Conservation (phyloP, 2,888 invertebrate genomes). For the Cantharis rustica region DNA sequence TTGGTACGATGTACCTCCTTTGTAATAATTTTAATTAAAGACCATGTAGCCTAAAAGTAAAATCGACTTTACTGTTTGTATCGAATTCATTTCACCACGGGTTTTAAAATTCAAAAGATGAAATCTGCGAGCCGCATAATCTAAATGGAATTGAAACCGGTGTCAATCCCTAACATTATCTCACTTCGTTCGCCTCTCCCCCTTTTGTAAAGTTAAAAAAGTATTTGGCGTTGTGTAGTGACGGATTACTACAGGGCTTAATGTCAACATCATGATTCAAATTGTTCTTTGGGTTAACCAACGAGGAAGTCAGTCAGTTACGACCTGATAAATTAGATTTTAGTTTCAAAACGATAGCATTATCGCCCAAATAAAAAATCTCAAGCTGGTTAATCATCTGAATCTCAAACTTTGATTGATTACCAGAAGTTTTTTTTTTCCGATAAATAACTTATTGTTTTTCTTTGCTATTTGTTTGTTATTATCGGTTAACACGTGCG, state of each 20-base stretch:
- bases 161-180: conserved; percentile 52
- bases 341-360: neutral
- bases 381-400: neutral
- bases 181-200: conserved; percentile 48
- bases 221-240: conserved; percentile 52
- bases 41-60: conserved; percentile 25
- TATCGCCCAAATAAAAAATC: neutral
- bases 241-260: conserved; percentile 56
- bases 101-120: conserved; percentile 51
- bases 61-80: conserved; percentile 37
- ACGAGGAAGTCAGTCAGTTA: conserved; percentile 24
- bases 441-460: neutral
- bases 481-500: neutral
- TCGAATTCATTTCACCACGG: conserved; percentile 44
- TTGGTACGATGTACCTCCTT: neutral
- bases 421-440: neutral
- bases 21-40: conserved; percentile 28
- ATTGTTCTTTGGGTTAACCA: conserved; percentile 51
- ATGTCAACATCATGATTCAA: conserved; percentile 57
- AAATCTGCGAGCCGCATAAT: conserved; percentile 52
- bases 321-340: conserved; percentile 10
- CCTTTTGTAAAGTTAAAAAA: conserved; percentile 48
- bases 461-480: neutral
- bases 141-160: conserved; percentile 56
- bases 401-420: neutral